phyloP scores from a whole-genome alignment of 2,888 invertebrate species.

The Druceiella hillmani region DNA sequence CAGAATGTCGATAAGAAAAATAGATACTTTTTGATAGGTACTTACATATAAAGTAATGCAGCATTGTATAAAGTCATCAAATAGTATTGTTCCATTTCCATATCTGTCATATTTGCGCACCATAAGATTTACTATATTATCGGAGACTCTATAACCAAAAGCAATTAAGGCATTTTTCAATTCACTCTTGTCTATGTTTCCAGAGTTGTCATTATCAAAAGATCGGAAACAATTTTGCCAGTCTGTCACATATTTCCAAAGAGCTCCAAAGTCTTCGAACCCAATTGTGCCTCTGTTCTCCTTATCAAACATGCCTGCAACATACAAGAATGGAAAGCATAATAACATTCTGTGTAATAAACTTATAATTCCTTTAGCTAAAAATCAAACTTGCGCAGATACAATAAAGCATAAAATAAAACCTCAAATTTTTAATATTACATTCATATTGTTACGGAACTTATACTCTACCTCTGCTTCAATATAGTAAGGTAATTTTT shows the following conservation, averaged over 20 bases:
- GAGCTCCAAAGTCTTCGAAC: constrained; percentile 91
- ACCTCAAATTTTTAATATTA: no score
- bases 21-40: no score
- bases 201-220: constrained; percentile 89
- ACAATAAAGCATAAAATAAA: no score
- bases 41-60: constrained; percentile 90
- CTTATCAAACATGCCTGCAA: constrained; percentile 87
- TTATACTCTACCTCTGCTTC: no score
- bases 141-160: constrained; percentile 86
- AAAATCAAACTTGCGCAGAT: no score
- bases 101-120: constrained; percentile 91
- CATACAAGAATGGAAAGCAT: constrained; percentile 29
- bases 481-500: no score
- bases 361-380: no score
- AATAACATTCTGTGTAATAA: no score
- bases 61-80: constrained; percentile 98
- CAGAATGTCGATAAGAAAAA: no score
- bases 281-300: constrained; percentile 84
- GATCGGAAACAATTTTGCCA: constrained; percentile 96
- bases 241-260: constrained; percentile 98
- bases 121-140: constrained; percentile 72
- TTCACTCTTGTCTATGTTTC: constrained; percentile 88
- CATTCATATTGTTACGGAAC: no score
- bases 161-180: constrained; percentile 84
- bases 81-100: constrained; percentile 85